phyloP scores from a whole-genome alignment of 2,113 vertebrate species.

The Macheiramphus alcinus region DNA sequence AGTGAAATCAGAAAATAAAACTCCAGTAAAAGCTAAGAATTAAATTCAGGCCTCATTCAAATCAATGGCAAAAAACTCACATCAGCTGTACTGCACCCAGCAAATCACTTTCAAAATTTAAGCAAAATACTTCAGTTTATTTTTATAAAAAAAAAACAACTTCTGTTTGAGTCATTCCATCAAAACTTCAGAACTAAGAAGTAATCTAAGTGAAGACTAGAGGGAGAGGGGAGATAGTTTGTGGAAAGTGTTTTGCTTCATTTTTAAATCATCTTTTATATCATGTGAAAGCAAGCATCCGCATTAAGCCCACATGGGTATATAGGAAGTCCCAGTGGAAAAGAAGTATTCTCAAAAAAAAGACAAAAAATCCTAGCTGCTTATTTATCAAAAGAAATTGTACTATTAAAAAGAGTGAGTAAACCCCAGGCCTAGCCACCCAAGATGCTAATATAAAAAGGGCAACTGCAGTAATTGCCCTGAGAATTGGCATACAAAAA shows the following conservation, averaged over 20 bases:
- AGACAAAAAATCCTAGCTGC: constrained; percentile 20
- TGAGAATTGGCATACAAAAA: constrained; percentile 55
- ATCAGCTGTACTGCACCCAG: neutral
- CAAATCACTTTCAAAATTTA: neutral
- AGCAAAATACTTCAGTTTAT: neutral
- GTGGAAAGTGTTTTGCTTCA: neutral
- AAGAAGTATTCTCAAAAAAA: constrained; percentile 5
- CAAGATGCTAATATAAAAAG: constrained; percentile 57
- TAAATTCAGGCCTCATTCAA: neutral
- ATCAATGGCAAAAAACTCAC: neutral
- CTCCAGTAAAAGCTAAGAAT: neutral
- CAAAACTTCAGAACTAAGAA: neutral
- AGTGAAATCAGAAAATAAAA: neutral
- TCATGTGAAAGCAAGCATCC: constrained; percentile 7
- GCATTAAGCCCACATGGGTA: neutral
- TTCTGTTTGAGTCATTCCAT: neutral
- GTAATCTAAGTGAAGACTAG: neutral
- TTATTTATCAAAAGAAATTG: constrained; percentile 61
- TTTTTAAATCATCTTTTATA: constrained; percentile 27
- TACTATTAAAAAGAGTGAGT: constrained; percentile 42
- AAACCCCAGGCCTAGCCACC: constrained; percentile 47
- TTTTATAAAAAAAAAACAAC: neutral
- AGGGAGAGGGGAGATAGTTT: neutral
- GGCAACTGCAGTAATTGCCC: constrained; percentile 59
- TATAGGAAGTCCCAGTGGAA: constrained; percentile 32